Percentiles rank a stretch among this genome's conserved stretches.
These are phyloP conservation scores for Chaetops frenatus DNA, from an alignment of 2,113 vertebrate genomes.

Conservation along the genomic window DNA sequence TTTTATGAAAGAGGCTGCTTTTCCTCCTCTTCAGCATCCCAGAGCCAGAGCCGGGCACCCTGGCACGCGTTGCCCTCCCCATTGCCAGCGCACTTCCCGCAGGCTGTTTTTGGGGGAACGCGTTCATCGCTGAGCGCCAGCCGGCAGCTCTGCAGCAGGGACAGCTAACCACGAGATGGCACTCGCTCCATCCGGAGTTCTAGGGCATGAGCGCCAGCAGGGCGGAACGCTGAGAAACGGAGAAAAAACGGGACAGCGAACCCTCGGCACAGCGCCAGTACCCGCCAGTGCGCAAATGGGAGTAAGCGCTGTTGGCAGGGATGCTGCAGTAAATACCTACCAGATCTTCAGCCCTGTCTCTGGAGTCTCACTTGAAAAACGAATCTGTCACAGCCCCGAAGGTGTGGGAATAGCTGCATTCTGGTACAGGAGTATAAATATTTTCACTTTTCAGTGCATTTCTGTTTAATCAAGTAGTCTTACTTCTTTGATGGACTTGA, in stretches of 20 bases:
- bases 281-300: not conserved
- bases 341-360: not conserved
- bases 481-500: not conserved
- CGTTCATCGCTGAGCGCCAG: rapidly evolving
- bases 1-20: not conserved
- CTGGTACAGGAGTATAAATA: not conserved
- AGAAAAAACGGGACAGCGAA: not conserved
- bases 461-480: not conserved
- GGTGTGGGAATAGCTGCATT: not conserved
- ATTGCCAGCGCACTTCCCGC: rapidly evolving
- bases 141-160: not conserved
- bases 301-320: not conserved
- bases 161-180: slow-evolving; percentile 8
- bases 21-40: not conserved
- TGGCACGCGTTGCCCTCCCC: not conserved
- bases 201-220: rapidly evolving
- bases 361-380: not conserved
- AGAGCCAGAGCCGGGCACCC: not conserved
- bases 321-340: not conserved
- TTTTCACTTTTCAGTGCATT: not conserved
- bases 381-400: rapidly evolving
- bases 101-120: not conserved
- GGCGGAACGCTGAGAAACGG: rapidly evolving
- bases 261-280: not conserved
- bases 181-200: not conserved